A percentile compares a stretch with the other conserved stretches of the same genome.
These are phyloP conservation scores for Rhagonycha fulva DNA, from an alignment of 2,888 invertebrate genomes.

Conservation along the genomic window DNA sequence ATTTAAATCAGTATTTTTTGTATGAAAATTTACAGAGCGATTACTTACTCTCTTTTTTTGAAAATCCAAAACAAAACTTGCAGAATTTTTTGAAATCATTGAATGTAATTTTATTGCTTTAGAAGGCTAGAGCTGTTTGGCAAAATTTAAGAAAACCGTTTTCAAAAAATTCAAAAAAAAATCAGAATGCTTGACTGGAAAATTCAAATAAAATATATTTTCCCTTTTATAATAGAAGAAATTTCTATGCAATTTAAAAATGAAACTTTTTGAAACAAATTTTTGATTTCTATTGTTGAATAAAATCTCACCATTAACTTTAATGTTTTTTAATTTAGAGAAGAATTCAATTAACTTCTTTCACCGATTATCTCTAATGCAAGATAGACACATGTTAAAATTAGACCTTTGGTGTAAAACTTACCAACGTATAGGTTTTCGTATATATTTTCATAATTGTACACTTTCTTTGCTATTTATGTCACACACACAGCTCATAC, in stretches of 20 bases:
- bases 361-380: background rate
- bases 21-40: background rate
- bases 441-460: background rate
- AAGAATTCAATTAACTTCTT: background rate
- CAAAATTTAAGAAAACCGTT: background rate
- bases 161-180: background rate
- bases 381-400: background rate
- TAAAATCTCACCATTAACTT: background rate
- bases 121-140: too few species aligned
- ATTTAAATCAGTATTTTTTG: background rate
- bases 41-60: background rate
- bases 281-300: background rate
- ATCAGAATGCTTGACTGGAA: background rate
- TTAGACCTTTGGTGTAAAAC: background rate
- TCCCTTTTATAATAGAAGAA: background rate
- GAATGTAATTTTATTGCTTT: too few species aligned
- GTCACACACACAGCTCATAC: conserved; percentile 2
- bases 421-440: background rate
- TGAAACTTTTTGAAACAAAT: background rate
- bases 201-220: background rate
- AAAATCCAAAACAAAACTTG: background rate
- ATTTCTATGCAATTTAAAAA: background rate
- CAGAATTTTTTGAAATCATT: too few species aligned
- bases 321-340: background rate
- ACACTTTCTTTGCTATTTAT: background rate